A percentile compares a stretch with the other conserved stretches of the same genome.
Evolutionary conservation across 2,113 vertebrate genomes (phyloP).

Genomic region (Barnardius zonarius): DNA sequence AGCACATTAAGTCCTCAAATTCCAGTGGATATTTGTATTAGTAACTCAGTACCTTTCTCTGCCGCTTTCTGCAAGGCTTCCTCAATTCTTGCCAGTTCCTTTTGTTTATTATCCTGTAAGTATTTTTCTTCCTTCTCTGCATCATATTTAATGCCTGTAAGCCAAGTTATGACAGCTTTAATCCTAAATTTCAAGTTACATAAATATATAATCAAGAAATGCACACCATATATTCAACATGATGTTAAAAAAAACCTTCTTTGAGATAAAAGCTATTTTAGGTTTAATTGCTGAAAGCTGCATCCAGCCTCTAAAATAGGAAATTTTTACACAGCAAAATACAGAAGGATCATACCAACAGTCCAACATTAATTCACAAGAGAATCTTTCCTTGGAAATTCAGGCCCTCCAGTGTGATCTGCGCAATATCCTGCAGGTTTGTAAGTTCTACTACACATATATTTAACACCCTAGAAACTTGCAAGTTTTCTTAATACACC

Average conservation of each 20-base stretch:
- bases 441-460: not conserved
- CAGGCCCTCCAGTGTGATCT: not conserved
- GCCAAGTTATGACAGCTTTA: not conserved
- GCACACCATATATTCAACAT: not conserved
- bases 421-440: not conserved
- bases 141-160: slow-evolving; percentile 89
- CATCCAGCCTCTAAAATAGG: not conserved
- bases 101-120: slow-evolving; percentile 90
- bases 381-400: fast-evolving
- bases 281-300: not conserved
- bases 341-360: not conserved
- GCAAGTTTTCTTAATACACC: not conserved
- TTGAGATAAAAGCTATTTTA: not conserved
- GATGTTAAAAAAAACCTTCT: not conserved
- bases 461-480: not conserved
- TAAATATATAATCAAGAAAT: not conserved
- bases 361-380: not conserved
- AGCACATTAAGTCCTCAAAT: not conserved
- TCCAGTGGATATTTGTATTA: not conserved
- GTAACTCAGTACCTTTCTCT: slow-evolving; percentile 80
- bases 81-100: slow-evolving; percentile 89
- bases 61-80: slow-evolving; percentile 87
- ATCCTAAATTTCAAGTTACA: not conserved
- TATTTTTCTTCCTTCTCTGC: slow-evolving; percentile 90
- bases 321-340: not conserved